A percentile compares a stretch with the other conserved stretches of the same genome.
Conservation (phyloP, 2,888 invertebrate species). For the Drosophila kanekoi region DNA sequence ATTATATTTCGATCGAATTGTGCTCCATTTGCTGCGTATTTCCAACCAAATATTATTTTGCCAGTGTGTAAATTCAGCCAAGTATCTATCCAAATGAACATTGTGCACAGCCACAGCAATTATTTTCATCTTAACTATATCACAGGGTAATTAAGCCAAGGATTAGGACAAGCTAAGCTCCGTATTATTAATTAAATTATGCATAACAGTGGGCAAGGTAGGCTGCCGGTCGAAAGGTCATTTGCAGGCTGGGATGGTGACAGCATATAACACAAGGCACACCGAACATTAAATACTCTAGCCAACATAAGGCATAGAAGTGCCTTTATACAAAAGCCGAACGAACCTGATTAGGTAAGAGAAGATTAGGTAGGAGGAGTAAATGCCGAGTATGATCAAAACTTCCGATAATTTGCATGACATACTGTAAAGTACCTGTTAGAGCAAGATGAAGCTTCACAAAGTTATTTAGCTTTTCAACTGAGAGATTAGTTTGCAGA, state of each 20-base stretch:
- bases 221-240: conserved; percentile 7
- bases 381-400: too few relatives aligned
- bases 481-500: too few relatives aligned
- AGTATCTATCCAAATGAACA: conserved; percentile 27
- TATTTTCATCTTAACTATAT: conserved; percentile 17
- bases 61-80: conserved; percentile 13
- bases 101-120: conserved; percentile 1
- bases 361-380: too few relatives aligned
- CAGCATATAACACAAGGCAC: too few relatives aligned
- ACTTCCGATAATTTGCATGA: too few relatives aligned
- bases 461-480: too few relatives aligned
- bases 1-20: conserved; percentile 4
- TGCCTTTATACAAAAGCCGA: too few relatives aligned
- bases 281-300: too few relatives aligned
- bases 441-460: too few relatives aligned
- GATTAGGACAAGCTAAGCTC: conserved; percentile 5
- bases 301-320: too few relatives aligned
- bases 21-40: neutral
- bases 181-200: conserved; percentile 63
- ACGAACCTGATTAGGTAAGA: too few relatives aligned
- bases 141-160: conserved; percentile 13
- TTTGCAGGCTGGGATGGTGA: neutral
- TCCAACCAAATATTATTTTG: neutral
- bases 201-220: conserved; percentile 20
- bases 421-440: too few relatives aligned